Evolutionary conservation across 2,888 invertebrate genomes (phyloP).

Genomic region (Coenonympha glycerion): DNA sequence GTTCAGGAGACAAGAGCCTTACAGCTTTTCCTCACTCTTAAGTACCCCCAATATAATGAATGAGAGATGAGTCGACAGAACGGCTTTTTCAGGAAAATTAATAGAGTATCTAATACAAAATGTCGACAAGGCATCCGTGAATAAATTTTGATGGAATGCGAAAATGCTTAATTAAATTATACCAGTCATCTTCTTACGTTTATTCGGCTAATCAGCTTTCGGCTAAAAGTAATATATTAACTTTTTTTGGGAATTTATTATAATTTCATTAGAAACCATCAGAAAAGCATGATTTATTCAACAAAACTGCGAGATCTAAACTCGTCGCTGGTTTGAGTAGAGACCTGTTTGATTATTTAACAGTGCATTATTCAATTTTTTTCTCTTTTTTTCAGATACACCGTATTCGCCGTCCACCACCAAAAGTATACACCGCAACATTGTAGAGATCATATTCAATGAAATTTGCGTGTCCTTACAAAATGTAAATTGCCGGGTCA

Average conservation of each 20-base stretch:
- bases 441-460: neutral
- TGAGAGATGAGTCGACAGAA: neutral
- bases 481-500: neutral
- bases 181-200: neutral
- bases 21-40: neutral
- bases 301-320: too few relatives aligned
- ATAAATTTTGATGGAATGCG: neutral
- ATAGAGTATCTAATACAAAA: neutral
- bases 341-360: neutral
- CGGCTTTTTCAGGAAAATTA: neutral
- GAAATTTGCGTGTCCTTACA: too few relatives aligned
- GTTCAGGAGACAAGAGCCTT: neutral
- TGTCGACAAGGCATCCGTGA: neutral
- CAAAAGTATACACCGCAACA: neutral
- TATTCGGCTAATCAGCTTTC: neutral
- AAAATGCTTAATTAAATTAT: too few relatives aligned
- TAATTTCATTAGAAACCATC: too few relatives aligned
- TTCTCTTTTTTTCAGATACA: slow-evolving; percentile 19
- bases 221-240: neutral
- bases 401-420: neutral
- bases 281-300: too few relatives aligned
- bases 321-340: too few relatives aligned
- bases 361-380: neutral
- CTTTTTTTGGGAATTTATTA: too few relatives aligned
- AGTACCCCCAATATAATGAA: slow-evolving; percentile 1